Conservation (phyloP, 2,797 vertebrate species). For the Falco columbarius region DNA sequence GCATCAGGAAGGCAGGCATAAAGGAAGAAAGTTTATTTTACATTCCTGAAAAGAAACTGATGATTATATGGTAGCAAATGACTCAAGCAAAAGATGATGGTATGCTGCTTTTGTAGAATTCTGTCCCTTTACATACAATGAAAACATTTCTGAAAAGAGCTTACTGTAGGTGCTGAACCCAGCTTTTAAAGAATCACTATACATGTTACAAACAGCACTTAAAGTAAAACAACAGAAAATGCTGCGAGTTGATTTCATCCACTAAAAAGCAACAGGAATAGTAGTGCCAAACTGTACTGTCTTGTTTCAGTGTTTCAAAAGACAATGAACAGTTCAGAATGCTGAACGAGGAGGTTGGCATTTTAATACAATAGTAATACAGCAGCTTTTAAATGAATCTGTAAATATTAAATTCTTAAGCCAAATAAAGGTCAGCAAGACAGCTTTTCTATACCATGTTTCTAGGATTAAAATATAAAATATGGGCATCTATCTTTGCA, state of each 20-base stretch:
- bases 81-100: accelerated
- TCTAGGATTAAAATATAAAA: not conserved
- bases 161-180: not conserved
- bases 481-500: not conserved
- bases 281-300: not conserved
- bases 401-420: not conserved
- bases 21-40: not conserved
- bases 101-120: not conserved
- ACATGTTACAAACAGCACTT: not conserved
- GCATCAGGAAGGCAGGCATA: not conserved
- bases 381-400: not conserved
- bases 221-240: not conserved
- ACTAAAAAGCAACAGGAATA: not conserved
- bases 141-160: not conserved
- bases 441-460: not conserved
- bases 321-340: not conserved
- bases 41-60: not conserved
- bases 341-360: not conserved
- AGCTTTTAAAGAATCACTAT: not conserved
- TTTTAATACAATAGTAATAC: not conserved
- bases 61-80: not conserved
- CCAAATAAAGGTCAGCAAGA: not conserved
- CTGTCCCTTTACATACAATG: not conserved
- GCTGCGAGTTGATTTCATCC: not conserved
- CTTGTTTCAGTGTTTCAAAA: not conserved